Conservation (phyloP, 2,113 vertebrate genomes). For the Vulpes vulpes region DNA sequence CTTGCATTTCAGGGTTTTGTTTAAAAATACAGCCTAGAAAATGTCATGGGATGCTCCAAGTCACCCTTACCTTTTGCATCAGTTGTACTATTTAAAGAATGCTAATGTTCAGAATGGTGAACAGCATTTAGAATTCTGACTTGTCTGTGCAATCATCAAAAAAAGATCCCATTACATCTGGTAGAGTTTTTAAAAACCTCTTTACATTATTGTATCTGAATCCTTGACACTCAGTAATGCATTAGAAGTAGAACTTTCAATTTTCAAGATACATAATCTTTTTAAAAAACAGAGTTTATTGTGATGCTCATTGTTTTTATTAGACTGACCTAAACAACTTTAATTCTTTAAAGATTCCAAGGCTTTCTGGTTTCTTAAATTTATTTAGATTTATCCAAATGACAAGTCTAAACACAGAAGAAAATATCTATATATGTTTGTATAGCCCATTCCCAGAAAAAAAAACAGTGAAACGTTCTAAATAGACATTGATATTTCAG, state of each 20-base stretch:
- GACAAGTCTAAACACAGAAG: slow-evolving; percentile 19
- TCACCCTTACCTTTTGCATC: not conserved
- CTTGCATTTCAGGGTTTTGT: slow-evolving; percentile 27
- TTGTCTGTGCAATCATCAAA: not conserved
- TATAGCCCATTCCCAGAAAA: not conserved
- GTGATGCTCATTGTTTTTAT: not conserved
- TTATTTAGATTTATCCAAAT: not conserved
- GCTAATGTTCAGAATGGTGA: not conserved
- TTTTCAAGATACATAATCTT: not conserved
- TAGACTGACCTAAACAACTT: not conserved
- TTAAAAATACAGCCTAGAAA: not conserved
- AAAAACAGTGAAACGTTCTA: not conserved
- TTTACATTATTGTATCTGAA: slow-evolving; percentile 13
- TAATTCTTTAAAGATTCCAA: slow-evolving; percentile 19
- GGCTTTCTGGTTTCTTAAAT: slow-evolving; percentile 43
- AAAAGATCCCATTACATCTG: not conserved
- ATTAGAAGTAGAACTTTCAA: not conserved
- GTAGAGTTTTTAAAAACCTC: not conserved
- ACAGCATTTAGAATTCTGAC: not conserved
- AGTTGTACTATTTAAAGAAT: not conserved
- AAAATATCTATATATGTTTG: not conserved
- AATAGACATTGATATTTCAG: not conserved
- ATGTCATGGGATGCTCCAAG: not conserved
- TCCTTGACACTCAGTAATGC: not conserved
- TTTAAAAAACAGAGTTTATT: slow-evolving; percentile 19